These are phyloP conservation scores for Melinaea marsaeus DNA, from an alignment of 2,888 invertebrate genomes.

Conservation along the genomic window DNA sequence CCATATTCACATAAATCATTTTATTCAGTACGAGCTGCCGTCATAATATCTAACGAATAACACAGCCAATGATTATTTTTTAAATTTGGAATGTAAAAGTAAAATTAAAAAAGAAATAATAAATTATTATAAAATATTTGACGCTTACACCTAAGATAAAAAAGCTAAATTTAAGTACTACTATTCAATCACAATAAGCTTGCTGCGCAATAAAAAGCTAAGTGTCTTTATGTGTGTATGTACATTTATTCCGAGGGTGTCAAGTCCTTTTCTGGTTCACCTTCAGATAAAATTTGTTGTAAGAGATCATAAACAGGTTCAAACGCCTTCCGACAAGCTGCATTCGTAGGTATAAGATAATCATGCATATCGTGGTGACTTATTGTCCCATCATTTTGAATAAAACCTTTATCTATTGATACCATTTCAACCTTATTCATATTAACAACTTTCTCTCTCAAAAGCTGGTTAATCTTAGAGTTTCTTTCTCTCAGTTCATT, in stretches of 20 bases:
- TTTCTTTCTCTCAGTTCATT: conserved; percentile 89
- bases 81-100: conserved; percentile 71
- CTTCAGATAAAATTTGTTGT: conserved; percentile 86
- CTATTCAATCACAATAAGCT: conserved; percentile 69
- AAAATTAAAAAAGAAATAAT: conserved; percentile 35
- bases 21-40: conserved; percentile 10
- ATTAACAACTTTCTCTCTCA: conserved; percentile 80
- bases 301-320: conserved; percentile 90
- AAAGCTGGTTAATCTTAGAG: conserved; percentile 83
- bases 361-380: conserved; percentile 95
- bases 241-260: conserved; percentile 81
- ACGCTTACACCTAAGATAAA: conserved; percentile 64
- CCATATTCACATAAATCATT: conserved; percentile 1
- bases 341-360: conserved; percentile 91
- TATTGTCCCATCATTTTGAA: conserved; percentile 88
- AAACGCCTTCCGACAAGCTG: conserved; percentile 91
- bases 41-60: conserved; percentile 31
- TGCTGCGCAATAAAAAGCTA: conserved; percentile 56
- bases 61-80: conserved; percentile 59
- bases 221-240: conserved; percentile 25
- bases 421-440: conserved; percentile 87
- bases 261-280: conserved; percentile 84
- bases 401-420: conserved; percentile 86
- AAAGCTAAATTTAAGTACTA: conserved; percentile 74
- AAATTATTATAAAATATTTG: conserved; percentile 38